phyloP scores from a whole-genome alignment of 2,797 vertebrate genomes.

The Coilia nasus region DNA sequence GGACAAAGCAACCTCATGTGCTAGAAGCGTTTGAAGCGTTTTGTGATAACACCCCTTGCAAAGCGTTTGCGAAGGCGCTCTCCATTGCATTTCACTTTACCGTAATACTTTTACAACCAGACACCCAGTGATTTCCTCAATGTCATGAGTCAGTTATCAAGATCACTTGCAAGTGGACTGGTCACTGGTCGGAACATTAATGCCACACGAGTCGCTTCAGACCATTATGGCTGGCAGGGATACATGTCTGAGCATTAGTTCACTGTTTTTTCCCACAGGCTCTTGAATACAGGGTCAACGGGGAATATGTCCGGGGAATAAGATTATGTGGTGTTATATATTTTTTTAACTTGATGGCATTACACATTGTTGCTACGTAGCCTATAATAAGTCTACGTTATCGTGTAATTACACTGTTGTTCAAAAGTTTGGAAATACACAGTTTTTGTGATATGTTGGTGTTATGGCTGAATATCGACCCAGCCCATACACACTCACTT shows the following conservation, averaged over 20 bases:
- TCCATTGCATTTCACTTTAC: slow-evolving; percentile 70
- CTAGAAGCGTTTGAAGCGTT: slow-evolving; percentile 35
- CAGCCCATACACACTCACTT: no score
- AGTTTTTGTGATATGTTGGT: no score
- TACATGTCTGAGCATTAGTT: not conserved
- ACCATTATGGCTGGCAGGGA: not conserved
- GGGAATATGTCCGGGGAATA: no score
- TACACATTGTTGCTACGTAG: no score
- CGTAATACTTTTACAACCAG: slow-evolving; percentile 68
- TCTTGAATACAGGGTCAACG: no score
- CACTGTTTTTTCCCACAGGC: not conserved
- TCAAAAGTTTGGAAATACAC: no score
- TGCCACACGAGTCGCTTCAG: not conserved
- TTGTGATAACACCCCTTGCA: slow-evolving; percentile 68
- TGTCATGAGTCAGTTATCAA: slow-evolving; percentile 57
- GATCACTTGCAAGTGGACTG: slow-evolving; percentile 34
- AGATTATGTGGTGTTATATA: no score
- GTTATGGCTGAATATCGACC: no score
- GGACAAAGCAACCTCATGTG: not conserved
- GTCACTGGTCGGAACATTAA: slow-evolving; percentile 24
- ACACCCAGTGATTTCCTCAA: slow-evolving; percentile 40
- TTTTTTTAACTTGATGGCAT: no score
- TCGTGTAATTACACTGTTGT: no score
- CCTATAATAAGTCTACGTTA: no score
- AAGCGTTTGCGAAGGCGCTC: slow-evolving; percentile 61